Conservation (phyloP, 1,140 invertebrate species). For the Leguminivora glycinivorella region DNA sequence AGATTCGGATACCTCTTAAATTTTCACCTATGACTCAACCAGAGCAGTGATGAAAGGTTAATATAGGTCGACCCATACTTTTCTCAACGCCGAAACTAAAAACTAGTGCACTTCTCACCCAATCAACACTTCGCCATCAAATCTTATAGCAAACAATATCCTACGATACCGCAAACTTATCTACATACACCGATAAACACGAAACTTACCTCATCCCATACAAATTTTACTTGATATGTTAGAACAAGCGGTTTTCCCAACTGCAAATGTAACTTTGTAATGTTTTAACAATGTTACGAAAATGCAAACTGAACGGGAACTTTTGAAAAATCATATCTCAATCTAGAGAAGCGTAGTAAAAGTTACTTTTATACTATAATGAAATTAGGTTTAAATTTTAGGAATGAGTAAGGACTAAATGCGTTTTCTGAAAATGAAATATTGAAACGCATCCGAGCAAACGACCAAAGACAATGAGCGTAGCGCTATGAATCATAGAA, state of each 20-base stretch:
- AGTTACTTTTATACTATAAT: background rate
- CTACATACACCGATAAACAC: background rate
- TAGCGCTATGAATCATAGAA: slow-evolving; percentile 54
- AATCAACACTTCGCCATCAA: slow-evolving; percentile 57
- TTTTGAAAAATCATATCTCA: background rate
- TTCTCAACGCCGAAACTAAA: slow-evolving; percentile 34
- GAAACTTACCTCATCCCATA: background rate
- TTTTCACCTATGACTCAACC: slow-evolving; percentile 32
- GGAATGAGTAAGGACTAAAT: slow-evolving; percentile 38
- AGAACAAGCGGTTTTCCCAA: background rate
- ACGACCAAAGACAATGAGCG: slow-evolving; percentile 52
- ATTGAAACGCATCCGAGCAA: slow-evolving; percentile 30
- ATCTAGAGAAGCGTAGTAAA: background rate
- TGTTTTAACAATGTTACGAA: slow-evolving; percentile 48
- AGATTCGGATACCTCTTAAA: background rate
- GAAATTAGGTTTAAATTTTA: background rate
- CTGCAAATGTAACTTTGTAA: slow-evolving; percentile 24
- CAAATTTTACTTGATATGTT: background rate
- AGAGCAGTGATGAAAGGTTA: slow-evolving; percentile 33
- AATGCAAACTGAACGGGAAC: slow-evolving; percentile 30
- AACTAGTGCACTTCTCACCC: slow-evolving; percentile 45
- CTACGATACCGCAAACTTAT: slow-evolving; percentile 27
- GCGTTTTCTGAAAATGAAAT: background rate
- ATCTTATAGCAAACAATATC: slow-evolving; percentile 39
- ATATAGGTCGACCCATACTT: slow-evolving; percentile 27